Evolutionary conservation across 2,113 vertebrate species (phyloP), one percentile per base, ranked within the genome.

Genomic region (Laticauda laticaudata): DNA sequence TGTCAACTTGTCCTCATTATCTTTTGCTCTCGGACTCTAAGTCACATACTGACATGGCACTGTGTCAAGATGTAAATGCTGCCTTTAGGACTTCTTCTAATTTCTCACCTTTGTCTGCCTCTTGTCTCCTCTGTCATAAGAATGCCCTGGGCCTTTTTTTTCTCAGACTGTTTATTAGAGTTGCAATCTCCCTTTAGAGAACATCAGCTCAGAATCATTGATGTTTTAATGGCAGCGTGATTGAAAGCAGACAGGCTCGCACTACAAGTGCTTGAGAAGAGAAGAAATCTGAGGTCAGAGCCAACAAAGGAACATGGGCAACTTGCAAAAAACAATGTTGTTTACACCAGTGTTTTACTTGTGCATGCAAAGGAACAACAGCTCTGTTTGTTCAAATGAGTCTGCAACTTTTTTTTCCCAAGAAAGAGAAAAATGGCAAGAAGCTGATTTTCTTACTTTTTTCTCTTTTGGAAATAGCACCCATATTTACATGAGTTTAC

Each of bases 11-110:
- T 92, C 10, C 21, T 93, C 75, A 39, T 81, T 95, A 56, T 64
- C 69, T 59, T 93, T 94, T 94, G 2, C 5, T 92, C 92, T 24
- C 88, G 93, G 92, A 91, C 93, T 55, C 93, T 55, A 87, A 93
- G 94, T 90, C 20, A 90, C n/a, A 21, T 29, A 5, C 45, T 93
- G 64, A 91, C 91, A 43, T 87, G 89, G 6, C 0, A 69, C 93
- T 93, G 75, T 88, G 69, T 91, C 94, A 95, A 75, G 64, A 61
- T 6, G 0, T 88, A 64, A 95, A 93, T 11, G 57, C 75, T 59
- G 11, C 21, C 55, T 64, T 45, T 85, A 86, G 59, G 94, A 53
- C 48, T 69, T 92, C 90, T 64, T 94, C 24, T 69, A 1, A 56
- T 92, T 94, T 29, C 61, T 94, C 88, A 86, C 12, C 0, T 0